Evolutionary conservation across 2,888 invertebrate species (phyloP), one percentile per base, ranked within the genome.

Genomic region (Acrobasis consociella): DNA sequence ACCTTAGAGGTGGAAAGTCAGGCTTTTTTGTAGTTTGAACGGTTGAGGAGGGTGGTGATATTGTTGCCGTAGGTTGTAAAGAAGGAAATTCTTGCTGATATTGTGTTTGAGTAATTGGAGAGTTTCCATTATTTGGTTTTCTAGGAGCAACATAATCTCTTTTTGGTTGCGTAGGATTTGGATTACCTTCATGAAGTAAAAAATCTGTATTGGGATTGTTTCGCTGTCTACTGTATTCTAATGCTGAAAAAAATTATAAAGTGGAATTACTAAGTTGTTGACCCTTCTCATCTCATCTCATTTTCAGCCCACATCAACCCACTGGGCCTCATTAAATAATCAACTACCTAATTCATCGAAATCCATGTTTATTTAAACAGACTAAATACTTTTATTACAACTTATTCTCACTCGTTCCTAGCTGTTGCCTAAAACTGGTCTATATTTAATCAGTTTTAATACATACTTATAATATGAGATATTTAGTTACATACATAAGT

Each of bases 171-270:
- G 70, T 72, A 51, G 68, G 62, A 55, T 73, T 68, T 9, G 67
- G 71, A 50, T 85, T 85, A 53, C 81, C 79, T 82, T 92, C 91
- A 58, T 91, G 91, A 38, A 82, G 66, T 72, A 92, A 77, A 65
- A 92, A 92, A 65, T 92, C 91, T 7, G 78, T 80, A 67, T 82
- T 89, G 7, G 82, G 72, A 75, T 83, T 87, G 63, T 81, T 76
- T 51, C 77, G 72, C 63, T 82, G 78, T 61, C 73, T 80, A 59
- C 74, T 77, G 62, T 77, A 77, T 71, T 83, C 80, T 61, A 80
- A 69, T 49, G 82, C 90, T 90, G 77, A 52, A 81, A 82, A 51
- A 68, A 49, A 70, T 31, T 31, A 31, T 22, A 31, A 1, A 31
- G 8, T 31, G 22, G 5, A 2, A 2, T 5, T 22, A 22, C 5